Conservation (phyloP, 2,888 invertebrate species). For the Ennomos quercinarius region DNA sequence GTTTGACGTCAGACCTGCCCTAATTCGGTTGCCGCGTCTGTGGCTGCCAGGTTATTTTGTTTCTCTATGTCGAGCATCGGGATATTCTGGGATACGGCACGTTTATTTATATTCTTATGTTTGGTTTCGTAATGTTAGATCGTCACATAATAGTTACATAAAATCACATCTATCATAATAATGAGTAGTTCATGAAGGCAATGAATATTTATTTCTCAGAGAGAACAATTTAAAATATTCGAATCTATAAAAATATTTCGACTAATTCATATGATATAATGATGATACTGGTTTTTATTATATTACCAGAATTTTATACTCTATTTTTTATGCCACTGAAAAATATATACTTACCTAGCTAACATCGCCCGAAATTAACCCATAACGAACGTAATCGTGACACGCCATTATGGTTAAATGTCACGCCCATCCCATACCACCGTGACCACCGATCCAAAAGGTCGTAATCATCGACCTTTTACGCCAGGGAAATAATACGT, state of each 20-base stretch:
- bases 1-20: slow-evolving; percentile 75
- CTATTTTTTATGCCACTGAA: too few relatives aligned
- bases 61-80: slow-evolving; percentile 15
- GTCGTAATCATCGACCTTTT: slow-evolving; percentile 36
- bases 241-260: too few relatives aligned
- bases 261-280: too few relatives aligned
- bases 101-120: slow-evolving; percentile 20
- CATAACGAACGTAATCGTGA: slow-evolving; percentile 22
- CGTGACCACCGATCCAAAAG: slow-evolving; percentile 33
- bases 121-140: slow-evolving; percentile 11
- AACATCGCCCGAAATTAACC: slow-evolving; percentile 8
- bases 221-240: not conserved
- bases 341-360: too few relatives aligned
- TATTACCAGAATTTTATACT: too few relatives aligned
- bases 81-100: slow-evolving; percentile 50
- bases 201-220: too few relatives aligned
- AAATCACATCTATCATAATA: too few relatives aligned
- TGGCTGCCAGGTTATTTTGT: slow-evolving; percentile 27
- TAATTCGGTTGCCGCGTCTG: slow-evolving; percentile 48
- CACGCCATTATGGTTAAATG: slow-evolving; percentile 20
- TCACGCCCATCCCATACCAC: slow-evolving; percentile 21
- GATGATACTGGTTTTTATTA: too few relatives aligned
- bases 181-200: too few relatives aligned
- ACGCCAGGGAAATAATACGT: slow-evolving; percentile 37
- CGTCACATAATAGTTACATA: too few relatives aligned